Evolutionary conservation across 2,888 invertebrate genomes (phyloP).

Genomic region (Oscheius sp.): DNA sequence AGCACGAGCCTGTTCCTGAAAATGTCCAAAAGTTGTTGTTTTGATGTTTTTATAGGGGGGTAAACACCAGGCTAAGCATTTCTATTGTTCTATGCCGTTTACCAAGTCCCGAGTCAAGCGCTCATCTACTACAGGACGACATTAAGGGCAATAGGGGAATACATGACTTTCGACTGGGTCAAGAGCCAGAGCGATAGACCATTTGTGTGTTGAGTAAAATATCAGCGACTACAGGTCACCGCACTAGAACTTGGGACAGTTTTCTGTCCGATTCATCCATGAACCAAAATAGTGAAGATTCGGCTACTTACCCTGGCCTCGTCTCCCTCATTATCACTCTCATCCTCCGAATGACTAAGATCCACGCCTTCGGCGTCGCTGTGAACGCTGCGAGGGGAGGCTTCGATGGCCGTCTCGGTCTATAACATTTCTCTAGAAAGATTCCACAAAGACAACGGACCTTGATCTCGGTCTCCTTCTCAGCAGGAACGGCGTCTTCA

Average conservation of each 20-base stretch:
- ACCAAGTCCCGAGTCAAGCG: slow-evolving; percentile 15
- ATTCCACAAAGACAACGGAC: not conserved
- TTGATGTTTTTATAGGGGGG: not conserved
- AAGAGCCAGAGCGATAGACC: not conserved
- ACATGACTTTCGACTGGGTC: not conserved
- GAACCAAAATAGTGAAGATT: not conserved
- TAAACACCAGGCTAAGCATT: not conserved
- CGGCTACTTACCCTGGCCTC: slow-evolving; percentile 11
- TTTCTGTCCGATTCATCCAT: too few relatives aligned
- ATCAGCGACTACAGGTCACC: not conserved
- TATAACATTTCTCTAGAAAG: not conserved
- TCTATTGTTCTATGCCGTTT: slow-evolving; percentile 6
- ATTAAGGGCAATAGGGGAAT: not conserved
- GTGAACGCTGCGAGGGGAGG: not conserved
- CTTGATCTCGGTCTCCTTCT: slow-evolving; percentile 9
- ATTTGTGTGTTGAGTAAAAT: not conserved
- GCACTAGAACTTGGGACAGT: too few relatives aligned
- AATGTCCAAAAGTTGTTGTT: slow-evolving; percentile 3
- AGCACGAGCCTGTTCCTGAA: slow-evolving; percentile 22
- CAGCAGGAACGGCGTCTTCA: slow-evolving; percentile 19
- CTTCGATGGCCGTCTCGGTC: not conserved
- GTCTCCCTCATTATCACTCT: slow-evolving; percentile 11
- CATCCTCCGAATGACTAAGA: slow-evolving; percentile 2
- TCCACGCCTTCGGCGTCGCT: slow-evolving; percentile 12
- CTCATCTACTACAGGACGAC: slow-evolving; percentile 10